phyloP scores from a whole-genome alignment of 2,113 vertebrate genomes.

The Cavia porcellus region DNA sequence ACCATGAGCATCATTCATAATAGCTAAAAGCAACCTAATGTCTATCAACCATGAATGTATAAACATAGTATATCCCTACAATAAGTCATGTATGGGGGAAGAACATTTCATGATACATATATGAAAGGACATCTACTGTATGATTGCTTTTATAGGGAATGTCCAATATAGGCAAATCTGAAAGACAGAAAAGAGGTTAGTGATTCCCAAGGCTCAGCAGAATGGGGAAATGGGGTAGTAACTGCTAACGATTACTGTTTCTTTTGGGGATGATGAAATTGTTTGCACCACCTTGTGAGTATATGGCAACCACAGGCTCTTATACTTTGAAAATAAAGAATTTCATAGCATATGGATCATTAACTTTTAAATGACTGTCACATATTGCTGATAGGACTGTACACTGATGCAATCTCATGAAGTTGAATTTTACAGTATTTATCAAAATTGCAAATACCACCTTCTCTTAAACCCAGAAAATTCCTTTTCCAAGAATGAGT shows the following conservation, averaged over 20 bases:
- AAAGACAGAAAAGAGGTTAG: neutral
- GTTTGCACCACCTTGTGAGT: neutral
- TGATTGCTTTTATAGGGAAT: neutral
- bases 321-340: slow-evolving; percentile 7
- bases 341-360: neutral
- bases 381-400: neutral
- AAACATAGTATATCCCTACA: neutral
- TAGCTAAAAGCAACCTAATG: neutral
- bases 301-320: neutral
- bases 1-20: neutral
- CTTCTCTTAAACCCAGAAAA: slow-evolving; percentile 8
- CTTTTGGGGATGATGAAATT: neutral
- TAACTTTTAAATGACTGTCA: neutral
- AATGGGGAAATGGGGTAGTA: neutral
- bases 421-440: neutral
- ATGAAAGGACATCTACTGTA: neutral
- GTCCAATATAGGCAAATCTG: neutral
- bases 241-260: neutral
- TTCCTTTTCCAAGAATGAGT: neutral
- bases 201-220: neutral
- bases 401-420: neutral
- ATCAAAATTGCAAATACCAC: slow-evolving; percentile 14
- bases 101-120: neutral
- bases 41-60: neutral
- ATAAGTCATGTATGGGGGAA: neutral